These are phyloP conservation scores for Prunella himalayana DNA, from an alignment of 2,113 vertebrate species.

Conservation along the genomic window DNA sequence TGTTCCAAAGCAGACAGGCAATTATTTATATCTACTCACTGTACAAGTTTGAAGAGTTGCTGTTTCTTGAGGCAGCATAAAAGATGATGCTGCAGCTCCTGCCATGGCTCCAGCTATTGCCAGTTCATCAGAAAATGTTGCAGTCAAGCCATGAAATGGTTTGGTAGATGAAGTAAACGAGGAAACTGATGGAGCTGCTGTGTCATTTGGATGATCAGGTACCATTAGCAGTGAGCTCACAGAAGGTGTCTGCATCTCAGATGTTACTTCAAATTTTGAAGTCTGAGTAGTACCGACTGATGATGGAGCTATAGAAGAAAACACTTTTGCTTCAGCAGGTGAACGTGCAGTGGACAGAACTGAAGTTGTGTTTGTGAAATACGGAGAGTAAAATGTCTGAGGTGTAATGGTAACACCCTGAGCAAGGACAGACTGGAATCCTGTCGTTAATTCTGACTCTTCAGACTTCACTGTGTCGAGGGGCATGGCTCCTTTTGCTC, in stretches of 20 bases:
- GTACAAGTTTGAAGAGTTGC: conserved; percentile 48
- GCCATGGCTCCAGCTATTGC: neutral
- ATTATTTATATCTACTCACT: conserved; percentile 59
- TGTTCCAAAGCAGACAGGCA: neutral
- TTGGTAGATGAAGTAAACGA: neutral
- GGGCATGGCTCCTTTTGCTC: neutral
- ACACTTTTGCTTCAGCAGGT: neutral
- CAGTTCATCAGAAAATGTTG: neutral
- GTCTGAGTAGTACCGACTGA: neutral
- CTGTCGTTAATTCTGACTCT: neutral
- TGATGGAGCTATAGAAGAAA: neutral
- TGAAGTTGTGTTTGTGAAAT: neutral
- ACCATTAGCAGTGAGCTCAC: neutral
- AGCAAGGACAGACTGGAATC: neutral
- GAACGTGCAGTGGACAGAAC: neutral
- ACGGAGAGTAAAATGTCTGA: neutral
- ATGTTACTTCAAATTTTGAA: neutral
- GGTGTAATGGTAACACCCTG: neutral
- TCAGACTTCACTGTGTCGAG: neutral
- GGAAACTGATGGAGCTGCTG: neutral
- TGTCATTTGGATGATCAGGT: conserved; percentile 8
- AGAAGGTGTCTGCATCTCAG: neutral
- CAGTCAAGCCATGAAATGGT: neutral
- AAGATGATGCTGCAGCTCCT: neutral
- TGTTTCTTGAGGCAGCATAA: conserved; percentile 3